Evolutionary conservation across 2,888 invertebrate species (phyloP).

Genomic region (Adela reaumurella): DNA sequence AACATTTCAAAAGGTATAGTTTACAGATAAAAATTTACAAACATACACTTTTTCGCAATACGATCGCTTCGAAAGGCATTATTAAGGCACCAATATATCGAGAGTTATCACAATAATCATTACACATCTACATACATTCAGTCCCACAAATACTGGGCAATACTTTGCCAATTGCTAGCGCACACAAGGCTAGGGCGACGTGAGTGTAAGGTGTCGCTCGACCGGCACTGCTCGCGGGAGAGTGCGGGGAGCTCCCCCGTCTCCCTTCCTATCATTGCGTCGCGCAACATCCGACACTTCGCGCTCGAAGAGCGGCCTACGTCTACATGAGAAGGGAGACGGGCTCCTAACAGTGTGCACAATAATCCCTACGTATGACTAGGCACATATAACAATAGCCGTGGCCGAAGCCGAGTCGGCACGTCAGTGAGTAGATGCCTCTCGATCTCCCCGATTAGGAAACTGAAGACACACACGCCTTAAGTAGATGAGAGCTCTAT

Average conservation of each 20-base stretch:
- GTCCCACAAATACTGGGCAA: background rate
- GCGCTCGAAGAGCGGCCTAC: too few relatives aligned
- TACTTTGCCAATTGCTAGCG: background rate
- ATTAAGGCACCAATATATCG: constrained; percentile 51
- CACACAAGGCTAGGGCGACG: background rate
- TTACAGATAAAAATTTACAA: constrained; percentile 26
- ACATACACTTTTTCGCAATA: constrained; percentile 41
- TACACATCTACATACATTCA: constrained; percentile 10
- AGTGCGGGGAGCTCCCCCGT: too few relatives aligned
- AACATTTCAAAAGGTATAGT: constrained; percentile 33
- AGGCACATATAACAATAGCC: background rate
- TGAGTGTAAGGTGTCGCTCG: background rate
- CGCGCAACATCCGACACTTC: too few relatives aligned
- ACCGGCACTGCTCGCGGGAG: background rate
- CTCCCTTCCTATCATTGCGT: too few relatives aligned
- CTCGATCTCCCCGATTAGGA: background rate
- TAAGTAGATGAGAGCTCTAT: background rate
- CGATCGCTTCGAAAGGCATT: constrained; percentile 48
- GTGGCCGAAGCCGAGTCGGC: background rate
- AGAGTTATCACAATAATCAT: constrained; percentile 51
- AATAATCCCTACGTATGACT: background rate
- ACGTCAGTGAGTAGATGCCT: background rate
- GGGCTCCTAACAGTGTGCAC: background rate
- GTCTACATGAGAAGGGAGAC: background rate
- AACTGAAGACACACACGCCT: background rate